Evolutionary conservation across 1,140 invertebrate genomes (phyloP), one percentile per base, ranked within the genome.

Genomic region (Colletes gigas): DNA sequence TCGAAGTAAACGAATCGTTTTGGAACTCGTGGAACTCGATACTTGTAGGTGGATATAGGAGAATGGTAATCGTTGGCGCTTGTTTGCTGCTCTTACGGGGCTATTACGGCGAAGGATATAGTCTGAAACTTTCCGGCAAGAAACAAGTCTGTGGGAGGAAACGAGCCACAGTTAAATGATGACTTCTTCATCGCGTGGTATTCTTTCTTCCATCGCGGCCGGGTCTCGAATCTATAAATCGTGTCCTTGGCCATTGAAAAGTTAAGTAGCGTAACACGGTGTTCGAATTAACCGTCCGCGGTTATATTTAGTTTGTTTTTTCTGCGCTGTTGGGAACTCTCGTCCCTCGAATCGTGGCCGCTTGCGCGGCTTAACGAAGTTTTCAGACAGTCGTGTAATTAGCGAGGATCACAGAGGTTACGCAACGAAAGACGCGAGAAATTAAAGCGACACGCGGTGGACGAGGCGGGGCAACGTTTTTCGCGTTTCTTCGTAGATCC

Each of bases 351-450:
- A 72, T 60, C 68, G 54, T 57, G 70, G 15, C 44, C 70, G 44
- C 57, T 59, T 59, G n/a, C 30, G 17, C 17, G 68, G 8, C 52
- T 81, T 75, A 73, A 85, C 62, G 54, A 68, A 74, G 50, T 78
- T 78, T 84, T 84, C 71, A 84, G 67, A 52, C 47, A 68, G 83
- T 84, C 68, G 62, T 82, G 82, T 79, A 84, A 84, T 84, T 84
- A 86, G 66, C 68, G n/a, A 44, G 68, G 66, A 67, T 80, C 81
- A 55, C 52, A 63, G 55, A 21, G 82, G 73, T 76, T 81, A 44
- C 54, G 77, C 55, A 30, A 19, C 52, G 55, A 39, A 55, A 19
- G 44, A 69, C 60, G 19, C 15, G 30, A 5, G 30, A 9, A 54
- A 54, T 54, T 54, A 39, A 69, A 54, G 50, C 39, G 30, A 41